Evolutionary conservation across 2,797 vertebrate genomes (phyloP).

Genomic region (Phrynocephalus guinanensis): DNA sequence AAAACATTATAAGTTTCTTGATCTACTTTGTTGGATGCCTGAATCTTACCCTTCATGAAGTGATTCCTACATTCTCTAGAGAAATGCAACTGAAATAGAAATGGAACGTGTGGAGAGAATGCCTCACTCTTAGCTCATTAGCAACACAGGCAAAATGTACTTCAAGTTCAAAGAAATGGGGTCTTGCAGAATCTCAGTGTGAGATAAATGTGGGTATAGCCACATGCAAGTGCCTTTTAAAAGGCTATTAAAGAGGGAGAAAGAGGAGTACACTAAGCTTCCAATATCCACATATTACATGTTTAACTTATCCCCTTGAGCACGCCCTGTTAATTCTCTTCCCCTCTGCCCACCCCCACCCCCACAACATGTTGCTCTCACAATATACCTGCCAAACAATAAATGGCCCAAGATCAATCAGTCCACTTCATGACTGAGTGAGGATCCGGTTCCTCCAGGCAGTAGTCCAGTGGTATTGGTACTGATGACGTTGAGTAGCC

Average conservation of each 20-base stretch:
- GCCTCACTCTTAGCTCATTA: slow-evolving; percentile 71
- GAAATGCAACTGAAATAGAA: slow-evolving; percentile 69
- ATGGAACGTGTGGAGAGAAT: slow-evolving; percentile 76
- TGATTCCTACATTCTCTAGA: slow-evolving; percentile 50
- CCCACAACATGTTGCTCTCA: neutral
- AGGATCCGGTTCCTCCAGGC: neutral
- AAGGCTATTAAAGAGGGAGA: slow-evolving; percentile 24
- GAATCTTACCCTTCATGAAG: slow-evolving; percentile 39
- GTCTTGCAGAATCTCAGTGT: slow-evolving; percentile 52
- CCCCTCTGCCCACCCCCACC: neutral
- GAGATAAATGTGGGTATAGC: slow-evolving; percentile 42
- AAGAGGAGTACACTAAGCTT: neutral
- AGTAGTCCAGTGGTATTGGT: neutral
- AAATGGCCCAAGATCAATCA: neutral
- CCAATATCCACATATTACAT: neutral
- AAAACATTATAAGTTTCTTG: slow-evolving; percentile 23
- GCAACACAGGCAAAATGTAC: slow-evolving; percentile 74
- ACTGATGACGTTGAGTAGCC: neutral
- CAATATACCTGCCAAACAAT: neutral
- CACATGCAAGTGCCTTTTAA: slow-evolving; percentile 5
- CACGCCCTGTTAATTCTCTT: neutral
- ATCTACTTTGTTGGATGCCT: neutral
- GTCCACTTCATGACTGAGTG: neutral
- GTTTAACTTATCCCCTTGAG: neutral
- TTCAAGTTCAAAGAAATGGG: slow-evolving; percentile 66